Evolutionary conservation across 64 coral and sea anemone species (phyloP).

Genomic region (Hydrozoanthus tunicans): DNA sequence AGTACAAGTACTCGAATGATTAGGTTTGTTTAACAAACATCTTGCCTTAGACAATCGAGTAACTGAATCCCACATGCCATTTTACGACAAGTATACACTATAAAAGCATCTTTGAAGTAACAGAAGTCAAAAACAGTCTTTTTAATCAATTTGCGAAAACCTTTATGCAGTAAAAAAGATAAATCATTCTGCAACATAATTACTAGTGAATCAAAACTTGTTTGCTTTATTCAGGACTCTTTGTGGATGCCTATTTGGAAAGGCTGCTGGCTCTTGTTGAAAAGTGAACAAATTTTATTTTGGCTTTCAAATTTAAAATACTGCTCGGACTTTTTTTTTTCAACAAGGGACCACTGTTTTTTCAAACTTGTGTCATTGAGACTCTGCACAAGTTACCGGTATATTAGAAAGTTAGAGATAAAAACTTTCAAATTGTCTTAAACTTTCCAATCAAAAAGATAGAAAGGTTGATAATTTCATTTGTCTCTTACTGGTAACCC

Average conservation of each 20-base stretch:
- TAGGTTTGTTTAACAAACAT: constrained; percentile 65
- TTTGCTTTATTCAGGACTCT: constrained; percentile 22
- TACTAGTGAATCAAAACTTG: constrained; percentile 5
- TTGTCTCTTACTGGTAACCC: background rate
- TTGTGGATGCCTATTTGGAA: background rate
- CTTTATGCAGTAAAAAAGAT: background rate
- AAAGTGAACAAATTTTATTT: background rate
- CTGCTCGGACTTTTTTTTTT: background rate
- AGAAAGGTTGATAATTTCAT: background rate
- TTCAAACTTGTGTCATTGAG: constrained; percentile 4
- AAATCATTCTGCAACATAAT: background rate
- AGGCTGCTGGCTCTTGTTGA: constrained; percentile 25
- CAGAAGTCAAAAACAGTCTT: background rate
- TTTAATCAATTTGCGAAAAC: background rate
- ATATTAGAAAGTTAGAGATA: background rate
- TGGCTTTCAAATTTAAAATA: background rate
- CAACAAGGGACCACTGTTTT: constrained; percentile 8
- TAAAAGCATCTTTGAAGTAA: background rate
- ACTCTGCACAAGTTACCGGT: constrained; percentile 5
- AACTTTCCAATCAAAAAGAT: background rate
- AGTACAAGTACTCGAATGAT: constrained; percentile 55
- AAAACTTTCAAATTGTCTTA: no score
- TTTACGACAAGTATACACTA: background rate
- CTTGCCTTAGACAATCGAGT: constrained; percentile 50
- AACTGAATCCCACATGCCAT: background rate